Evolutionary conservation across 1,140 invertebrate genomes (phyloP).

Genomic region (Drosophila insularis): DNA sequence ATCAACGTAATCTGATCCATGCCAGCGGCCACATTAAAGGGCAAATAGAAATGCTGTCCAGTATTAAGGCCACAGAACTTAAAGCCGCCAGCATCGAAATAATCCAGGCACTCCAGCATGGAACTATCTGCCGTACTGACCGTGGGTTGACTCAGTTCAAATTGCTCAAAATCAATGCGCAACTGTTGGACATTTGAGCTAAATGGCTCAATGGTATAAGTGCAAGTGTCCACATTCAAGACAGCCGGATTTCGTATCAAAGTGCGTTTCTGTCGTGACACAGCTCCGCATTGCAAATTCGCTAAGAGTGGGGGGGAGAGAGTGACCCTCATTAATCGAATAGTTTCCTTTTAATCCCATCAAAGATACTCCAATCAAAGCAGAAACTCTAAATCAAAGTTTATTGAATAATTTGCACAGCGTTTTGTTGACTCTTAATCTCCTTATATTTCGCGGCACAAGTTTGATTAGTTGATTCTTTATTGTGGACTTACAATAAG

Average conservation of each 20-base stretch:
- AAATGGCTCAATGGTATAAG: constrained; percentile 70
- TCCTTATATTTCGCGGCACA: no score
- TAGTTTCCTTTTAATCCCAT: no score
- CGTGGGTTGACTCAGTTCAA: constrained; percentile 87
- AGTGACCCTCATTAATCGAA: background rate
- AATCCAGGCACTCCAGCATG: constrained; percentile 84
- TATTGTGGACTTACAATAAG: no score
- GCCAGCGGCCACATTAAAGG: constrained; percentile 68
- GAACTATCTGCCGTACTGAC: constrained; percentile 20
- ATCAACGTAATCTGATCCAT: constrained; percentile 58
- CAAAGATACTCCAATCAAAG: background rate
- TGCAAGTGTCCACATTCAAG: constrained; percentile 40
- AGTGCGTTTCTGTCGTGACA: constrained; percentile 55
- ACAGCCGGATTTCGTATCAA: constrained; percentile 58
- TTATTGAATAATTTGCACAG: background rate
- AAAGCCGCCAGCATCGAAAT: constrained; percentile 83
- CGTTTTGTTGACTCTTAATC: no score
- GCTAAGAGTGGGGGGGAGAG: constrained; percentile 21
- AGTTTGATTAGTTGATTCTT: no score
- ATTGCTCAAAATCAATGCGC: constrained; percentile 90
- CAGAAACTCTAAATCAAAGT: background rate
- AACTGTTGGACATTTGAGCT: constrained; percentile 85
- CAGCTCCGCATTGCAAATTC: constrained; percentile 59
- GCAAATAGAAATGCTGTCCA: constrained; percentile 87
- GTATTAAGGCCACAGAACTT: constrained; percentile 89